Base-by-base conservation (phyloP, 2,113 vertebrate genomes). In the Paramormyrops kingsleyae region DNA sequence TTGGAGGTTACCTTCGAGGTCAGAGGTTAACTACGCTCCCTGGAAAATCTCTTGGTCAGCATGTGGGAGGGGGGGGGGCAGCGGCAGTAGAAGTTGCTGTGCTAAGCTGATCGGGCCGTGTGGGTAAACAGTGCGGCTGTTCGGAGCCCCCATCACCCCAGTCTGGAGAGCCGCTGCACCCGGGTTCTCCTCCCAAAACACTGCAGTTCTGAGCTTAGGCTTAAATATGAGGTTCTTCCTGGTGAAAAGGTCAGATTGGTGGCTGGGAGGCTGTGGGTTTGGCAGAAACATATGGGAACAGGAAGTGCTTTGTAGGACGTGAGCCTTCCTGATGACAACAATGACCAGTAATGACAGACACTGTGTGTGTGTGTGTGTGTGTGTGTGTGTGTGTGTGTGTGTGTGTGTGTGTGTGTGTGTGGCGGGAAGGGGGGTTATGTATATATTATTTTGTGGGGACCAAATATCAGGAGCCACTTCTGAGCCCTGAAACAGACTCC, bases 1-100 rank as follows among this genome's bases (percentile, higher is more conserved):
- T 56, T 53, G 50, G 13, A 77, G 53, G 89, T 87, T 87, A 31
- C 87, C 27, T 2, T 59, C 5, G 21, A 70, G 92, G 90, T 92
- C 89, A 91, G 70, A 90, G 90, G 88, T 89, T 80, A 56, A 46
- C 83, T 88, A 66, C 49, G 88, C 15, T 39, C 50, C 50, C 49
- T 53, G 5, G 44, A 46, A 84, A 84, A 87, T 19, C 31, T 53
- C 49, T 56, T 21, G 46, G 85, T 87, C 49, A 53, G 49, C 50
- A 53, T 13, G 15, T 39, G 49, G 31, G n/a, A 17, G 15, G 46
- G 44, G 8, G 17, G 0, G 8, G 15, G 47, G 13, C 85, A 24
- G 85, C 2, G 13, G 49, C 1, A 2, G n/a, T 2, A n/a, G 27
- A 47, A 35, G 85, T 52, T 52, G 84, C 44, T 52, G 84, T 52